Conservation (phyloP, 2,113 vertebrate species). For the Channa argus region DNA sequence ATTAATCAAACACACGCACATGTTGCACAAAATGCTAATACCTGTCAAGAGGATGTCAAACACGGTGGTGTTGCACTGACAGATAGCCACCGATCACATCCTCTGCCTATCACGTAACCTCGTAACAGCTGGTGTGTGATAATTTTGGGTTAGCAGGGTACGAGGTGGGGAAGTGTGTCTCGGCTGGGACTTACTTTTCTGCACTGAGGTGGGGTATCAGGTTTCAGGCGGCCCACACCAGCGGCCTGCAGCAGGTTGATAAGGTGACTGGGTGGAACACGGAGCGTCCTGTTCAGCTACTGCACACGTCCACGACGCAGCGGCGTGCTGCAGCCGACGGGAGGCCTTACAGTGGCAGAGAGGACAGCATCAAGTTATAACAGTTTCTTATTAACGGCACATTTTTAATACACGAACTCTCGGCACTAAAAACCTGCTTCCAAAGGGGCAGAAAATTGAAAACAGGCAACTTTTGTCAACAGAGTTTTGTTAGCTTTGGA, state of each 20-base stretch:
- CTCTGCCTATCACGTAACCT: conserved; percentile 24
- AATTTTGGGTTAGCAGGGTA: not conserved
- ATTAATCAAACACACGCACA: not conserved
- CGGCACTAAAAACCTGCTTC: too few relatives aligned
- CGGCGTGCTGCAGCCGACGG: not conserved
- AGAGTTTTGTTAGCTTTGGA: not conserved
- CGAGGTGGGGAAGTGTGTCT: conserved; percentile 30
- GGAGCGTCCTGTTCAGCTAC: conserved; percentile 25
- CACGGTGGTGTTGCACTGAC: not conserved
- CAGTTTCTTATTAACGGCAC: too few relatives aligned
- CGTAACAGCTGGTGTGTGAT: conserved; percentile 38
- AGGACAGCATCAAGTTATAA: too few relatives aligned
- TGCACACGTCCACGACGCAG: conserved; percentile 32
- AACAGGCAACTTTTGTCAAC: not conserved
- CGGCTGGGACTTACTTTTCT: conserved; percentile 6
- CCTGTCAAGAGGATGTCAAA: not conserved
- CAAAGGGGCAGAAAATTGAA: not conserved
- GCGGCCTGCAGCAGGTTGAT: conserved; percentile 75
- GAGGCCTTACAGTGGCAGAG: too few relatives aligned
- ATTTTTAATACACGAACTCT: too few relatives aligned
- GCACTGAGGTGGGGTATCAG: conserved; percentile 39
- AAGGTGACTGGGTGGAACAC: conserved; percentile 76
- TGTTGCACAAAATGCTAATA: conserved; percentile 11
- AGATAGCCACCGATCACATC: not conserved
- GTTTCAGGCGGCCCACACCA: conserved; percentile 25